Evolutionary conservation across 1,140 invertebrate genomes (phyloP), one percentile per base, ranked within the genome.

Genomic region (Ditylenchus dipsaci): DNA sequence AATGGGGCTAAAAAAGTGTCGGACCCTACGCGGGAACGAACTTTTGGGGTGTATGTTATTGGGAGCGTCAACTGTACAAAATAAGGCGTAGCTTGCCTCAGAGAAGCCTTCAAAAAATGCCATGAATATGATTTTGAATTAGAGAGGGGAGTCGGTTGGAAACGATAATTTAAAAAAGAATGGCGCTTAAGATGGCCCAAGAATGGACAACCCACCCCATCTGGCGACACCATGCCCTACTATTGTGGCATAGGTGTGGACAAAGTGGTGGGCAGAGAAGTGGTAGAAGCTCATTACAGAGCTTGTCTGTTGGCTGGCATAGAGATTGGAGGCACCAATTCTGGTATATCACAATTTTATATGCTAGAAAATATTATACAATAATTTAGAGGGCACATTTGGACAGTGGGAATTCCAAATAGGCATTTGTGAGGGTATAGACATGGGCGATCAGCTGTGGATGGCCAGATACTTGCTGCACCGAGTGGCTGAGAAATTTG

Each of bases 241-340:
- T 95, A 95, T 83, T 97, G 94, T 78, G 94, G 91, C 47, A 93
- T 94, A 8, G 73, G 95, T 1, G 91, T 93, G 9, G 89, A 94
- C 80, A 92, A 91, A 81, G 92, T 94, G 29, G 91, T 91, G 71
- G 95, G 91, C 0, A 87, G 95, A 23, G 93, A 97, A 84, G 89
- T 97, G 63, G 91, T 94, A 43, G 92, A 95, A 83, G 90, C 91
- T n/a, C 92, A 95, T 69, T 87, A 86, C 78, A 77, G 59, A 19
- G 59, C 59, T 8, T 61, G 59, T 61, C 21, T 61, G 27, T n/a
- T 7, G 3, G 59, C 59, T 29, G 29, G 26, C 3, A 61, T 61
- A 3, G 38, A 61, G 29, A 30, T 61, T 43, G 27, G 19, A 5
- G 59, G 59, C 1, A 61, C 59, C n/a, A 61, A 61, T 61, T 5